Conservation (phyloP, 2,113 vertebrate genomes). For the Progne subis region DNA sequence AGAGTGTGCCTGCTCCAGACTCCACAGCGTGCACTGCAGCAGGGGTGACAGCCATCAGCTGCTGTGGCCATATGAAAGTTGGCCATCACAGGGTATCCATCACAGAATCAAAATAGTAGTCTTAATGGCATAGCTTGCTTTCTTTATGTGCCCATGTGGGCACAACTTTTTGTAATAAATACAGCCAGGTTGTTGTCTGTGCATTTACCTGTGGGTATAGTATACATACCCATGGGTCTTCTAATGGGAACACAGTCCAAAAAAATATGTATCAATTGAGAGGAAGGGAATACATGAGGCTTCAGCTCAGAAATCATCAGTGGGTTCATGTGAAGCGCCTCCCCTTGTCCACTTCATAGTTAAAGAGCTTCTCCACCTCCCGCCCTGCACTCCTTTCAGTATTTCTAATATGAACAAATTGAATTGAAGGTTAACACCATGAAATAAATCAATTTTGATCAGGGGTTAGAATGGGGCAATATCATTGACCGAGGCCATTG, state of each 20-base stretch:
- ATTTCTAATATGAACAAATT: neutral
- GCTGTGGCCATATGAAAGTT: accelerated
- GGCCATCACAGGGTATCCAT: neutral
- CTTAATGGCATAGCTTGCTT: neutral
- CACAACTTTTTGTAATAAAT: neutral
- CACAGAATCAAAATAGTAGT: neutral
- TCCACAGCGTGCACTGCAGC: neutral
- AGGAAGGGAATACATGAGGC: neutral
- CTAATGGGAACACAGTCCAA: neutral
- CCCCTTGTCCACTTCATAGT: neutral
- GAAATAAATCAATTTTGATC: neutral
- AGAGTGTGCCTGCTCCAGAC: accelerated
- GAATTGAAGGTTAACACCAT: neutral
- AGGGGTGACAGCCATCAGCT: neutral
- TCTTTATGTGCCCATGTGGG: neutral
- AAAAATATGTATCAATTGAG: neutral
- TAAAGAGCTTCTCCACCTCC: neutral
- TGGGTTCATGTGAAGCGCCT: neutral
- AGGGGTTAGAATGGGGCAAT: neutral
- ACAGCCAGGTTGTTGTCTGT: neutral
- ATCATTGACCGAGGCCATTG: neutral
- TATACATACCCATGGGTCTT: neutral
- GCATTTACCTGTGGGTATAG: neutral
- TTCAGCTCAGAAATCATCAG: neutral
- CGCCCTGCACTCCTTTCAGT: neutral